A percentile compares a stretch with the other conserved stretches of the same genome.
phyloP scores from a whole-genome alignment of 2,888 invertebrate species.

The Sarcophaga rosellei region DNA sequence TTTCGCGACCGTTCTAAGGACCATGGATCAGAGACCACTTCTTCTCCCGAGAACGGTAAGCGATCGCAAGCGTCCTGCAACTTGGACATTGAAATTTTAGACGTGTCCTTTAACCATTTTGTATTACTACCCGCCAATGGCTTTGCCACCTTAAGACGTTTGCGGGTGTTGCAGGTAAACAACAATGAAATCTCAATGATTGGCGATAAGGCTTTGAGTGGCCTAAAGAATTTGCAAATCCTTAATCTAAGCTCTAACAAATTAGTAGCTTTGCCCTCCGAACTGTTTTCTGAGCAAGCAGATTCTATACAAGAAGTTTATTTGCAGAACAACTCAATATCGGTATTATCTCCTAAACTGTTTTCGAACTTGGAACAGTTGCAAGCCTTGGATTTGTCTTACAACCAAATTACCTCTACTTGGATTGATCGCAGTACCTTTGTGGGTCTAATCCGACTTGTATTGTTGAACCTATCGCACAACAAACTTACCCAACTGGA shows the following conservation, averaged over 20 bases:
- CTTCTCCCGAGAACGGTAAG: constrained; percentile 52
- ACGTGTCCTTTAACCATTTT: constrained; percentile 92
- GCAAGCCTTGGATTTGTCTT: constrained; percentile 90
- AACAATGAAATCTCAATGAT: constrained; percentile 95
- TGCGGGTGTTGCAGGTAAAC: constrained; percentile 91
- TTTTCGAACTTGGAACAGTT: constrained; percentile 93
- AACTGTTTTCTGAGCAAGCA: constrained; percentile 90
- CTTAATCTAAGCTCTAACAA: constrained; percentile 95
- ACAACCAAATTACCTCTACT: constrained; percentile 91
- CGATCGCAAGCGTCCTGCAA: constrained; percentile 83
- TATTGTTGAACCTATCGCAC: constrained; percentile 91
- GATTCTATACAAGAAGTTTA: constrained; percentile 93
- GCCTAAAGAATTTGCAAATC: constrained; percentile 90
- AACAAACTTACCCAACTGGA: constrained; percentile 91
- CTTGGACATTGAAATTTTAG: constrained; percentile 90
- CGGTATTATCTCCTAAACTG: constrained; percentile 91
- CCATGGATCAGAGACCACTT: constrained; percentile 60
- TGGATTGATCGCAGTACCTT: constrained; percentile 94
- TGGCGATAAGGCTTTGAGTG: constrained; percentile 90
- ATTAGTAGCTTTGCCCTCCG: constrained; percentile 92
- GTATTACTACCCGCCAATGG: constrained; percentile 91
- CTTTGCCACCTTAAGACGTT: constrained; percentile 89
- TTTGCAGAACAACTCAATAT: constrained; percentile 94
- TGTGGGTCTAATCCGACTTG: constrained; percentile 92
- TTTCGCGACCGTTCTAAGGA: constrained; percentile 86